Conservation (phyloP, 2,888 invertebrate species). For the Drosophila falleni region DNA sequence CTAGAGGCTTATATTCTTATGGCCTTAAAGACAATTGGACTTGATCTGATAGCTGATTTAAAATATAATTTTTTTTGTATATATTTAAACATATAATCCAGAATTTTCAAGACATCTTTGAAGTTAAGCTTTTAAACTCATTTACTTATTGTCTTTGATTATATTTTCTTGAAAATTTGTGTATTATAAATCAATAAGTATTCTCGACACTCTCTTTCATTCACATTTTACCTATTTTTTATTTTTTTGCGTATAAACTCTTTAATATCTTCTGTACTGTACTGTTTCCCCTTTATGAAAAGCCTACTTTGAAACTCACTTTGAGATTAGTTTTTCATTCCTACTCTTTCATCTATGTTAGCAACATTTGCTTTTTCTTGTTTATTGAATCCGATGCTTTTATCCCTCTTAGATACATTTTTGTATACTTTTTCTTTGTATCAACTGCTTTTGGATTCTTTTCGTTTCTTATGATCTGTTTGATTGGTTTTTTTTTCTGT, state of each 20-base stretch:
- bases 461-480: background rate
- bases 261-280: too few relatives aligned
- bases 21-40: background rate
- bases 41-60: background rate
- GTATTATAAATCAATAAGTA: too few relatives aligned
- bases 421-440: background rate
- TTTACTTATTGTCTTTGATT: too few relatives aligned
- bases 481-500: background rate
- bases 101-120: background rate
- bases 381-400: background rate
- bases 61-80: too few relatives aligned
- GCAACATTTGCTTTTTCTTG: slow-evolving; percentile 2
- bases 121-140: too few relatives aligned
- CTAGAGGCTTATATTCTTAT: background rate
- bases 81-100: background rate
- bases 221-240: too few relatives aligned
- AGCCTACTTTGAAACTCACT: background rate
- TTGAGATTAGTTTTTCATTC: background rate
- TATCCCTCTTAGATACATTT: too few relatives aligned
- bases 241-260: too few relatives aligned
- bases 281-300: too few relatives aligned
- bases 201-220: too few relatives aligned
- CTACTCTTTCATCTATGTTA: background rate
- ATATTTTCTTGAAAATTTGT: too few relatives aligned
- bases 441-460: background rate